phyloP scores from a whole-genome alignment of 2,113 vertebrate species.

The Sapayoa aenigma region DNA sequence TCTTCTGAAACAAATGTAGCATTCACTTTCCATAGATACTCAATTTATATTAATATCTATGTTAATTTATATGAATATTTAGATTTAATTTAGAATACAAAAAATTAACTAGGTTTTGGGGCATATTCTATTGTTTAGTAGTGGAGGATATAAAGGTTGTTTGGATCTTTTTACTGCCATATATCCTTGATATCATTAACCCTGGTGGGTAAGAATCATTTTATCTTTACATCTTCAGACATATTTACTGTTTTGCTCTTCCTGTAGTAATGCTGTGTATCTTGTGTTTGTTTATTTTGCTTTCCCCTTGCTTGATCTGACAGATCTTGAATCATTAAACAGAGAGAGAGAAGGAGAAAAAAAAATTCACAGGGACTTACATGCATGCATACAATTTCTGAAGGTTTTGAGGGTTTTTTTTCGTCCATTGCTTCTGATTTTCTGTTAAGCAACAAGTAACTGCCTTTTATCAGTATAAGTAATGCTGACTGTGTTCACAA shows the following conservation, averaged over 20 bases:
- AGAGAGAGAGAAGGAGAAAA: not conserved
- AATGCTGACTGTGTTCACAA: not conserved
- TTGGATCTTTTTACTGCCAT: not conserved
- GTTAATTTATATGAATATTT: not conserved
- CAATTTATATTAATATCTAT: too few relatives aligned
- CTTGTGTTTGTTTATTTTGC: not conserved
- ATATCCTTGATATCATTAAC: not conserved
- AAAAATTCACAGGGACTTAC: not conserved
- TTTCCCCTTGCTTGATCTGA: not conserved
- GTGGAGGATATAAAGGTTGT: not conserved
- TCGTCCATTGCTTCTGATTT: not conserved
- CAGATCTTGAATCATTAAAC: not conserved
- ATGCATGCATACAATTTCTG: not conserved
- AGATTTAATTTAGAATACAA: not conserved
- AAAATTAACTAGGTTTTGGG: not conserved
- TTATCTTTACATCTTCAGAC: not conserved
- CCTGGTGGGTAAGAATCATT: not conserved
- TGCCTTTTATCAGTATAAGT: not conserved
- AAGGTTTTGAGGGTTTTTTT: not conserved
- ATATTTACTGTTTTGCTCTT: not conserved
- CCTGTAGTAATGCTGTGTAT: not conserved
- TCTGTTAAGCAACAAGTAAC: not conserved
- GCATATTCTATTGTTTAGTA: not conserved
- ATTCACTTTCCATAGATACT: fast-evolving
- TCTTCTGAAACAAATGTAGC: not conserved